These are phyloP conservation scores for Eretmochelys imbricata DNA, from an alignment of 2,113 vertebrate genomes.

Conservation along the genomic window DNA sequence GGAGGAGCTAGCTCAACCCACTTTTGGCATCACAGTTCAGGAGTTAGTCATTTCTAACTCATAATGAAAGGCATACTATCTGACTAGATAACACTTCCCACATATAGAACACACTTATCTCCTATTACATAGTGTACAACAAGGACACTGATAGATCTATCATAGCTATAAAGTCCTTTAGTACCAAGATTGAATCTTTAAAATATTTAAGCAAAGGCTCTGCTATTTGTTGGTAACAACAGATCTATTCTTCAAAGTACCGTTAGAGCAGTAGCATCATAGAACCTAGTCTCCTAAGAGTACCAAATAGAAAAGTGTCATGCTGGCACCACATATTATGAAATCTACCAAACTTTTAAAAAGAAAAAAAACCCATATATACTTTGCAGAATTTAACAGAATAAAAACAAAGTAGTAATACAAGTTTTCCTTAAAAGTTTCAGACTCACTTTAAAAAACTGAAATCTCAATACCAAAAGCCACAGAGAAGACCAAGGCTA, in stretches of 20 bases:
- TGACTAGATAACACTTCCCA: slow-evolving; percentile 6
- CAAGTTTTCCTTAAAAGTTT: not conserved
- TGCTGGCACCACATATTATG: not conserved
- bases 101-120: not conserved
- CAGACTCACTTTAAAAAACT: slow-evolving; percentile 1
- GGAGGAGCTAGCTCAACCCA: slow-evolving; percentile 41
- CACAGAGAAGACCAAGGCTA: not conserved
- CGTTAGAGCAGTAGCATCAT: not conserved
- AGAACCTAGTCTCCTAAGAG: not conserved
- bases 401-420: slow-evolving; percentile 11
- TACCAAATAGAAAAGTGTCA: not conserved
- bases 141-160: not conserved
- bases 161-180: not conserved
- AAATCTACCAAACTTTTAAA: slow-evolving; percentile 19
- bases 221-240: not conserved
- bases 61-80: not conserved
- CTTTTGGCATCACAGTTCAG: slow-evolving; percentile 53
- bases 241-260: not conserved
- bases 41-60: not conserved
- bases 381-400: not conserved
- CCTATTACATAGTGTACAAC: not conserved
- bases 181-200: slow-evolving; percentile 3
- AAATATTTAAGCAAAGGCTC: not conserved
- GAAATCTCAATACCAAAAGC: slow-evolving; percentile 6
- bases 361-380: not conserved